Base-by-base conservation (phyloP, 1,140 invertebrate species). In the Camponotus pennsylvanicus region DNA sequence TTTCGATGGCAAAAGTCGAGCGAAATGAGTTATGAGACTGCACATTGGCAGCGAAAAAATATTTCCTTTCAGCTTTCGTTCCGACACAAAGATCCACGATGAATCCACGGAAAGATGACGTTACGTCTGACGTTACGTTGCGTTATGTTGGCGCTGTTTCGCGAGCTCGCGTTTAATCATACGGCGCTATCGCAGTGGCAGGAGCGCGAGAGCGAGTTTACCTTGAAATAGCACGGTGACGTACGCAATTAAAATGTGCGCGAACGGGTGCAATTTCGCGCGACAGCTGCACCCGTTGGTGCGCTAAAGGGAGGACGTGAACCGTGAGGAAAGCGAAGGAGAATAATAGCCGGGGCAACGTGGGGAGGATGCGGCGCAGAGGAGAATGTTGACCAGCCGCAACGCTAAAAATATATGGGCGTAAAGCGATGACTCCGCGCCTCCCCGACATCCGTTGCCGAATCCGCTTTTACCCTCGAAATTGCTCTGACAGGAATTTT, bases 381-480 rank as follows among this genome's bases (percentile, higher is more conserved):
- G 86, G 89, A 88, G 90, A 93, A 92, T 92, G 92, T 90, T 92
- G 93, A 92, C 91, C 92, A 93, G 89, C 75, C 86, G 75, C 64
- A 85, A 87, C 73, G 88, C 93, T 92, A 94, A 92, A 93, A 92
- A 93, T 93, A 92, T 90, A 89, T 55, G 49, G 85, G 86, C 91
- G 88, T 92, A 88, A 93, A 92, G 86, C 92, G 91, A 92, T 90
- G 92, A 92, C 92, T 92, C 69, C 85, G 86, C 87, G 86, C 42
- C 49, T 34, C 57, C 40, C 61, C 52, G 27, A 66, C 87, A 15
- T 69, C 52, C 73, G 63, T 4, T 6, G 49, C 80, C 34, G 77
- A 86, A 88, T 57, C 87, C 86, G 86, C 92, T 92, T 93, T 93
- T 92, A 93, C 92, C 92, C 92, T 93, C 93, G 88, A 88, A 89